These are phyloP conservation scores for Megamerina dolium DNA, from an alignment of 2,888 invertebrate genomes.

Conservation along the genomic window DNA sequence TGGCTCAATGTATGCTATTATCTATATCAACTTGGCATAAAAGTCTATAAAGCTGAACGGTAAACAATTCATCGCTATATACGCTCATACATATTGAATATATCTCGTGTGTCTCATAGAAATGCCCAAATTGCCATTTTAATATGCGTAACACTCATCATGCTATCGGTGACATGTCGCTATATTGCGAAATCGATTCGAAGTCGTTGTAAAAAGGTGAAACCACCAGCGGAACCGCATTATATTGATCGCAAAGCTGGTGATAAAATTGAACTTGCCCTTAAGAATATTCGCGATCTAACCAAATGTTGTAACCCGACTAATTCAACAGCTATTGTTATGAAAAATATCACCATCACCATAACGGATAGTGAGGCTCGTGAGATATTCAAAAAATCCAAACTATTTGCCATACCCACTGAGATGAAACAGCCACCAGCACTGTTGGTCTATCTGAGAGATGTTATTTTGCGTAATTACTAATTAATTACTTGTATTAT, in stretches of 20 bases:
- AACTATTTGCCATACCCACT: constrained; percentile 29
- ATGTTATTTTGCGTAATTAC: background rate
- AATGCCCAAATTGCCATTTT: background rate
- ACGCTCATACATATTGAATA: too few relatives aligned
- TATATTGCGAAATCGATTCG: background rate
- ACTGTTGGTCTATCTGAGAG: constrained; percentile 26
- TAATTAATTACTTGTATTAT: too few relatives aligned
- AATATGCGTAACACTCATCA: background rate
- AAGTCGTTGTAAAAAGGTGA: background rate
- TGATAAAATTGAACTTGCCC: background rate
- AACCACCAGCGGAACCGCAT: too few relatives aligned
- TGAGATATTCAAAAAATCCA: constrained; percentile 30
- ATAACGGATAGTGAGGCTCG: constrained; percentile 25
- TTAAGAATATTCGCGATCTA: background rate
- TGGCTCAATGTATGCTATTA: constrained; percentile 32
- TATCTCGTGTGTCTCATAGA: too few relatives aligned
- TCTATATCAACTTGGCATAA: constrained; percentile 16
- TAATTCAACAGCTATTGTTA: background rate
- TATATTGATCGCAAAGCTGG: background rate
- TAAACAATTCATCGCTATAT: too few relatives aligned
- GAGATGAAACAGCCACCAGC: constrained; percentile 40
- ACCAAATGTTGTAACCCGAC: background rate
- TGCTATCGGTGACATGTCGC: too few relatives aligned
- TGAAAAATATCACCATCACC: constrained; percentile 16
- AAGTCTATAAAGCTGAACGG: constrained; percentile 19